phyloP scores from a whole-genome alignment of 2,113 vertebrate species.

The Phoxinus phoxinus region DNA sequence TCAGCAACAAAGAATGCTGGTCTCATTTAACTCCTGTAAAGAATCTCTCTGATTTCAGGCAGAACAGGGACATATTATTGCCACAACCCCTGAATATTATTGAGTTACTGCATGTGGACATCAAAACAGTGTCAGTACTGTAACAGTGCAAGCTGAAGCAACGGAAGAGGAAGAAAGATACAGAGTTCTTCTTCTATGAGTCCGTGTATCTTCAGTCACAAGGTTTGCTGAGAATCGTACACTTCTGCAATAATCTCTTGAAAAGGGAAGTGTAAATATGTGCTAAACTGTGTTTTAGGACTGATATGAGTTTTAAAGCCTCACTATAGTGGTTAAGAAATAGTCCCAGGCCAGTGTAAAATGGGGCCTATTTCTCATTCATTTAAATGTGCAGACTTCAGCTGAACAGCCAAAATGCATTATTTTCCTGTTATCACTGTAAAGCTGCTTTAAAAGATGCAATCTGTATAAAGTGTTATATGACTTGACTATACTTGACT shows the following conservation, averaged over 20 bases:
- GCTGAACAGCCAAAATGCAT: too few species aligned
- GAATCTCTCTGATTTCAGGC: not conserved
- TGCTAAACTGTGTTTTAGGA: slow-evolving; percentile 60
- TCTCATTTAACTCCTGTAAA: slow-evolving; percentile 5
- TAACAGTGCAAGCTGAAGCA: slow-evolving; percentile 2
- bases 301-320: not conserved
- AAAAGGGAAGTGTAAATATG: slow-evolving; percentile 70
- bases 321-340: not conserved
- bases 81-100: not conserved
- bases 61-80: not conserved
- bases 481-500: too few species aligned
- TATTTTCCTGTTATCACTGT: too few species aligned
- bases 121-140: not conserved
- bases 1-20: slow-evolving; percentile 6
- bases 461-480: too few species aligned
- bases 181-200: slow-evolving; percentile 23
- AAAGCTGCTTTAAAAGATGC: too few species aligned
- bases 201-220: slow-evolving; percentile 45
- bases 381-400: slow-evolving; percentile 38
- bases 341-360: not conserved
- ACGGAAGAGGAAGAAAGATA: slow-evolving; percentile 47
- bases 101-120: not conserved
- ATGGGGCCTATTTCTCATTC: not conserved
- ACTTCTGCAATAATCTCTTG: slow-evolving; percentile 68
- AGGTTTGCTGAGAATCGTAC: slow-evolving; percentile 34